Conservation (phyloP, 1,140 invertebrate genomes). For the Bradysia coprophila region DNA sequence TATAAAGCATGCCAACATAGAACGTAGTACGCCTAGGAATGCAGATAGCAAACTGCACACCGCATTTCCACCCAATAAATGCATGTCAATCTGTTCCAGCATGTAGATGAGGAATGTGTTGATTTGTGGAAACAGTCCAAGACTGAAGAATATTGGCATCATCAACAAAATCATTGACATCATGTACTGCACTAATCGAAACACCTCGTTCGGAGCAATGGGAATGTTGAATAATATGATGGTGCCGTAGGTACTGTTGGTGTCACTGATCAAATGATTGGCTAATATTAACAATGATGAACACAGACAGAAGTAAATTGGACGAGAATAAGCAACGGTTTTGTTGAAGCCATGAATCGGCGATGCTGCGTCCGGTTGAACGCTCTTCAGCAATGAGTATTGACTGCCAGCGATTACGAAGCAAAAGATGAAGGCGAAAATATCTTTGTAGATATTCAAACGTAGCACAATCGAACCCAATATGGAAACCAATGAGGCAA, state of each 20-base stretch:
- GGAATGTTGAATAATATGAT: conserved; percentile 57
- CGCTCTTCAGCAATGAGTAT: conserved; percentile 94
- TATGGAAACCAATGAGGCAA: conserved; percentile 73
- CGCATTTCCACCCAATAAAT: conserved; percentile 93
- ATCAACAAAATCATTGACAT: conserved; percentile 66
- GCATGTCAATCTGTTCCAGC: conserved; percentile 92
- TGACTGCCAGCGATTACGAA: conserved; percentile 93
- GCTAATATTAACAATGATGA: conserved; percentile 28
- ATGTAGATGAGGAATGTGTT: conserved; percentile 93
- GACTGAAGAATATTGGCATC: conserved; percentile 83
- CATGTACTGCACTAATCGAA: conserved; percentile 49
- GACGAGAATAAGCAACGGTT: conserved; percentile 81
- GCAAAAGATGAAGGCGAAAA: conserved; percentile 88
- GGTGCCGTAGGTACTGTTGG: neutral
- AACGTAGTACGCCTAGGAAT: conserved; percentile 67
- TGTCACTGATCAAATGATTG: conserved; percentile 12
- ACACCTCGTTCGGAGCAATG: conserved; percentile 45
- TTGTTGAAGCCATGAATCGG: conserved; percentile 97
- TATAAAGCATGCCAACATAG: conserved; percentile 55
- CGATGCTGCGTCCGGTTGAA: conserved; percentile 95
- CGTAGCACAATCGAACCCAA: conserved; percentile 71
- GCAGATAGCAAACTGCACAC: conserved; percentile 74
- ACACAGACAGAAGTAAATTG: conserved; percentile 89
- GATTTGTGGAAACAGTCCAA: conserved; percentile 90
- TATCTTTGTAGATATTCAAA: conserved; percentile 74